These are phyloP conservation scores for Paramormyrops kingsleyae DNA, from an alignment of 2,113 vertebrate species.

Conservation along the genomic window DNA sequence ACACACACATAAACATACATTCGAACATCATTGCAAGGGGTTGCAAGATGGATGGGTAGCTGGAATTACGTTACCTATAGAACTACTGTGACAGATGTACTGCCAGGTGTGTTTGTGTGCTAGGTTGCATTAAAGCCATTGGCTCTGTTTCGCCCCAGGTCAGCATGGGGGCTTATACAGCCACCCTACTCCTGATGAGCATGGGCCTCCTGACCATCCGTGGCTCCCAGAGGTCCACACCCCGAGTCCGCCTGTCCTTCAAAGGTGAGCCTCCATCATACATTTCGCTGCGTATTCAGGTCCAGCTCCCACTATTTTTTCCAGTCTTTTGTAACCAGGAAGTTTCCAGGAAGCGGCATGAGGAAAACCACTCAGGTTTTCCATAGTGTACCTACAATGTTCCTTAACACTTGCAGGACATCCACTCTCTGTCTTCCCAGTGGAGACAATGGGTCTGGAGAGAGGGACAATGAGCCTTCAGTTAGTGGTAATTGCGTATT, in stretches of 20 bases:
- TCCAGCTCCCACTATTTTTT: not conserved
- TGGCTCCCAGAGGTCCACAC: conserved; percentile 55
- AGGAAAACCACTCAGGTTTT: not conserved
- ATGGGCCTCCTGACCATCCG: conserved; percentile 51
- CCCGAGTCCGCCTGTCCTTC: conserved; percentile 63
- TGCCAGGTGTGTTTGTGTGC: not conserved
- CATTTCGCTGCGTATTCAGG: not conserved
- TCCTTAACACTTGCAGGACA: not conserved
- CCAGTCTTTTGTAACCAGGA: not conserved
- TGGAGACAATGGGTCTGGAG: not conserved
- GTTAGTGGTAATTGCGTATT: conserved; percentile 29
- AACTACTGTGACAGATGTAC: not conserved
- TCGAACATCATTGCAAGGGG: not conserved
- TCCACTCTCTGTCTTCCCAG: not conserved
- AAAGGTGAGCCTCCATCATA: conserved; percentile 55
- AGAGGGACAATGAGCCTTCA: conserved; percentile 1
- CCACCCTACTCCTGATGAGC: conserved; percentile 54
- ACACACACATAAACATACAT: no score
- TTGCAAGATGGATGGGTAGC: not conserved
- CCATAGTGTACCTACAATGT: not conserved
- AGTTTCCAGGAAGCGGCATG: not conserved
- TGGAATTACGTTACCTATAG: not conserved
- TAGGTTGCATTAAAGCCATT: conserved; percentile 28
- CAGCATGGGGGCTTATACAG: conserved; percentile 58
- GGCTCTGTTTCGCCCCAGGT: conserved; percentile 50